Conservation (phyloP, 2,113 vertebrate species). For the Raphicerus campestris region DNA sequence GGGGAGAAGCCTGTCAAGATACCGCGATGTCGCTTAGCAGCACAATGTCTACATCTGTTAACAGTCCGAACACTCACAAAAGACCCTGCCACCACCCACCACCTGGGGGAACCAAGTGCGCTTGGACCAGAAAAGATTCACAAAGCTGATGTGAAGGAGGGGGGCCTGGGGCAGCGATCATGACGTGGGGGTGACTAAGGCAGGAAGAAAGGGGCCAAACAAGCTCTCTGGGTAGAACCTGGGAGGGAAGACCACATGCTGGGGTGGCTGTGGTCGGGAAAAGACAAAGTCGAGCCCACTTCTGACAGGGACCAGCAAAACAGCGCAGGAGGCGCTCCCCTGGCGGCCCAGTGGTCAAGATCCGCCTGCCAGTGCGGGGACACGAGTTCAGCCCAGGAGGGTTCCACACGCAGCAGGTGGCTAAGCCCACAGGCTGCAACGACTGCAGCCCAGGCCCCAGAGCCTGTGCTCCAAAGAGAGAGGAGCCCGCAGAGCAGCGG, state of each 20-base stretch:
- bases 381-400: neutral
- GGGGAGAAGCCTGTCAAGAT: accelerated
- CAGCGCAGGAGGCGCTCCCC: neutral
- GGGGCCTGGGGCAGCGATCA: accelerated
- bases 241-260: accelerated
- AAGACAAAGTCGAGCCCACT: accelerated
- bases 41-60: accelerated
- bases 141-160: neutral
- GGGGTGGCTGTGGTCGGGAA: neutral
- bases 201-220: accelerated
- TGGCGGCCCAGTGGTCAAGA: accelerated
- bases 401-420: accelerated
- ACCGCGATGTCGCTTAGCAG: accelerated
- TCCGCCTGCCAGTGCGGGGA: neutral
- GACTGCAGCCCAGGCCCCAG: accelerated
- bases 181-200: accelerated
- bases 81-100: accelerated
- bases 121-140: neutral
- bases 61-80: too few relatives aligned
- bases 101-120: too few relatives aligned
- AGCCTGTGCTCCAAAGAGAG: neutral
- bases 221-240: accelerated
- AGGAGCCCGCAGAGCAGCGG: accelerated
- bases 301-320: accelerated
- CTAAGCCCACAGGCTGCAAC: accelerated